Conservation (phyloP, 2,888 invertebrate species). For the Cerastis leucographa region DNA sequence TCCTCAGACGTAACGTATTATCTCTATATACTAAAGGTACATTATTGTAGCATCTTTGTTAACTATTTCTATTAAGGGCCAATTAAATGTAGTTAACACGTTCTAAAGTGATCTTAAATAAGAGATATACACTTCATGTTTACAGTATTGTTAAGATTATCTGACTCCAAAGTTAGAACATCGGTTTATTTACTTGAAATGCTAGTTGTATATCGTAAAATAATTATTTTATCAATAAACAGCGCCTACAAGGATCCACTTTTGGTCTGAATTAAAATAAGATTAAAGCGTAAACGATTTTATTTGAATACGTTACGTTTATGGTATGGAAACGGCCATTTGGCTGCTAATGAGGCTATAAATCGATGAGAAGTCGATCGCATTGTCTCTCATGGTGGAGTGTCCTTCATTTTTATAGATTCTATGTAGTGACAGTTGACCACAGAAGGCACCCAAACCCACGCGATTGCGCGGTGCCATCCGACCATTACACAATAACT, state of each 20-base stretch:
- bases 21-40: not conserved
- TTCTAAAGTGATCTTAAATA: constrained; percentile 34
- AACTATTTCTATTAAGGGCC: constrained; percentile 25
- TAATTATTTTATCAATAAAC: constrained; percentile 1
- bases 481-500: constrained; percentile 77
- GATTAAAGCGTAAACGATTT: constrained; percentile 20
- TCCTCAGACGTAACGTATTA: too few relatives aligned
- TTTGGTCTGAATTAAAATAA: constrained; percentile 11
- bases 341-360: constrained; percentile 75
- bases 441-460: constrained; percentile 74
- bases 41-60: constrained; percentile 1
- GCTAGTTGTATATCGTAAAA: constrained; percentile 1
- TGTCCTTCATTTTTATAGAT: constrained; percentile 85
- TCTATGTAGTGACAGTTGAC: constrained; percentile 75
- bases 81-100: constrained; percentile 45
- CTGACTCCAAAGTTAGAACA: constrained; percentile 10
- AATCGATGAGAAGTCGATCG: constrained; percentile 73
- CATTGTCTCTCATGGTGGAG: constrained; percentile 63
- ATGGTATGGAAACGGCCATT: constrained; percentile 60
- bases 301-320: constrained; percentile 36
- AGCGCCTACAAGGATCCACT: not conserved
- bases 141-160: constrained; percentile 29
- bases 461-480: constrained; percentile 77
- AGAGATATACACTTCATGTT: constrained; percentile 21
- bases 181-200: constrained; percentile 14